Conservation (phyloP, 2,113 vertebrate species). For the Caracal caracal region DNA sequence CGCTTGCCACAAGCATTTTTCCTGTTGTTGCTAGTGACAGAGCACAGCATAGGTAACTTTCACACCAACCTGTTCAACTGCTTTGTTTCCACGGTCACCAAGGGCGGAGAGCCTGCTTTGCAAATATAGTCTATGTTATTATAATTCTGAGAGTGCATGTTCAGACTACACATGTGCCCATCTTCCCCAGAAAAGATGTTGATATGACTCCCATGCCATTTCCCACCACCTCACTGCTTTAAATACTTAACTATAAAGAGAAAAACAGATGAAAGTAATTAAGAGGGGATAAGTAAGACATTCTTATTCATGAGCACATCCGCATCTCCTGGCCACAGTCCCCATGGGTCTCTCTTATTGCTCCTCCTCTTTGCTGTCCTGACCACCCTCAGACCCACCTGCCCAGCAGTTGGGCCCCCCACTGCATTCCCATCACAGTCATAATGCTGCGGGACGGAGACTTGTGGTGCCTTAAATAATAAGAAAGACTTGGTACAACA, state of each 20-base stretch:
- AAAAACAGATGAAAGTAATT: conserved; percentile 65
- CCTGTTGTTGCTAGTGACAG: not conserved
- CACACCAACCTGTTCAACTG: not conserved
- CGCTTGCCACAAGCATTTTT: not conserved
- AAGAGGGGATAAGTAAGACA: conserved; percentile 55
- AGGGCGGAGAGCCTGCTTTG: not conserved
- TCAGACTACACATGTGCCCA: not conserved
- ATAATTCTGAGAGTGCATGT: not conserved
- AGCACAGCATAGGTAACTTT: conserved; percentile 7
- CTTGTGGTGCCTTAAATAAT: not conserved
- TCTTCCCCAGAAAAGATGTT: not conserved
- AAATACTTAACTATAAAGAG: conserved; percentile 41
- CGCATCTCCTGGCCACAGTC: not conserved
- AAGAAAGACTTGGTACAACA: not conserved
- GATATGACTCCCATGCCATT: not conserved
- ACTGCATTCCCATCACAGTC: not conserved
- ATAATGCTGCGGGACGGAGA: not conserved
- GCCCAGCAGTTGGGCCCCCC: not conserved
- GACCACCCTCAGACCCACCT: not conserved
- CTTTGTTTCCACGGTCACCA: conserved; percentile 27
- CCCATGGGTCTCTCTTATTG: not conserved
- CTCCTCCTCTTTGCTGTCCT: not conserved
- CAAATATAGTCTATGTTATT: not conserved
- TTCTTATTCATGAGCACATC: conserved; percentile 64
- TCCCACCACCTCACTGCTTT: not conserved